A percentile compares a stretch with the other conserved stretches of the same genome.
These are phyloP conservation scores for Drosophila pseudotakahashii DNA, from an alignment of 2,888 invertebrate species.

Conservation along the genomic window DNA sequence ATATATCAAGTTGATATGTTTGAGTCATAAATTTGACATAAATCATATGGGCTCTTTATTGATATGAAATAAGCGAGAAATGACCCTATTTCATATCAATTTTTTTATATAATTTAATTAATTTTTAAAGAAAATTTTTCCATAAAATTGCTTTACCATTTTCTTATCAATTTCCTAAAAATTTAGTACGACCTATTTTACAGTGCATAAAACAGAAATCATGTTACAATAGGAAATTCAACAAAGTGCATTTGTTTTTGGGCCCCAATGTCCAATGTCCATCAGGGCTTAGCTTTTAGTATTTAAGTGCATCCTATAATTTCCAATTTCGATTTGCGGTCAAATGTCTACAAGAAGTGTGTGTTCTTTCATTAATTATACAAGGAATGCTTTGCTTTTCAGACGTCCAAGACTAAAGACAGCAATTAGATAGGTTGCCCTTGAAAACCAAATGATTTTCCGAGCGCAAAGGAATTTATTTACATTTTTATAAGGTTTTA, in stretches of 20 bases:
- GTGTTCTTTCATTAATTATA: not conserved
- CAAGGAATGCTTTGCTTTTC: not conserved
- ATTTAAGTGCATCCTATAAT: slow-evolving; percentile 15
- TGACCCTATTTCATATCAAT: too few relatives aligned
- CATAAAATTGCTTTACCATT: too few relatives aligned
- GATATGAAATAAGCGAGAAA: too few relatives aligned
- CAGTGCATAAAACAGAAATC: not conserved
- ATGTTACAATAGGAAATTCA: slow-evolving; percentile 6
- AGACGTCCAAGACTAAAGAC: not conserved
- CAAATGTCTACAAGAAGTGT: not conserved
- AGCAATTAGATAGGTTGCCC: not conserved
- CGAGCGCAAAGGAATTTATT: not conserved
- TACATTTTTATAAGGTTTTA: not conserved
- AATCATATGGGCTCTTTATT: too few relatives aligned
- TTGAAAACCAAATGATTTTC: not conserved
- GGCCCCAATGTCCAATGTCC: slow-evolving; percentile 9
- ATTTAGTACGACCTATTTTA: too few relatives aligned
- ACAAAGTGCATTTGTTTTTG: slow-evolving; percentile 9
- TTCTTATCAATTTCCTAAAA: too few relatives aligned
- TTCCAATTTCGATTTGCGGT: slow-evolving; percentile 20
- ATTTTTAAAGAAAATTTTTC: too few relatives aligned
- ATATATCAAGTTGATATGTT: too few relatives aligned
- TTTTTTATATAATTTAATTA: too few relatives aligned
- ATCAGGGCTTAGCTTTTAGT: slow-evolving; percentile 14
- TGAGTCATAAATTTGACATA: too few relatives aligned